phyloP scores from a whole-genome alignment of 2,797 vertebrate genomes.

The Natrix natrix region DNA sequence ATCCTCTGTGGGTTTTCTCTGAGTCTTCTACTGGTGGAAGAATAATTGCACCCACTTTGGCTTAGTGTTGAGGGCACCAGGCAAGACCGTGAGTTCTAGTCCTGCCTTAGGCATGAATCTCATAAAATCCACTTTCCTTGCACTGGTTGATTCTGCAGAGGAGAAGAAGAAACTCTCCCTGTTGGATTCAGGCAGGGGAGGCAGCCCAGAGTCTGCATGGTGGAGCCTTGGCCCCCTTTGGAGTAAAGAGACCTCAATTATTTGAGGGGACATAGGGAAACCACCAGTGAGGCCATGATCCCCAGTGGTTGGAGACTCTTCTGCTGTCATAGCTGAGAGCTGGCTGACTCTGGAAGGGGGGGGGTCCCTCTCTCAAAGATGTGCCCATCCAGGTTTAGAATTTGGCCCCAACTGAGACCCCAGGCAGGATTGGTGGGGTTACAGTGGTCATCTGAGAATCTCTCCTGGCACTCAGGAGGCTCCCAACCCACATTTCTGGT shows the following conservation, averaged over 20 bases:
- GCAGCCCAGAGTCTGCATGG: neutral
- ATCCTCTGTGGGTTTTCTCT: too few species aligned
- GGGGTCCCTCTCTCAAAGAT: too few species aligned
- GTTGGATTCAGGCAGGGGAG: neutral
- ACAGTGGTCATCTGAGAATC: too few species aligned
- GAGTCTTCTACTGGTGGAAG: too few species aligned
- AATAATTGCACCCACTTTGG: too few species aligned
- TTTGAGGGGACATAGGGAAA: neutral
- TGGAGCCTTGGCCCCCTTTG: neutral
- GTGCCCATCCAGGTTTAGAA: rapidly evolving
- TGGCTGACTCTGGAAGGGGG: too few species aligned
- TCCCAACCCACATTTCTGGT: too few species aligned
- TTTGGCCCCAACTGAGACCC: too few species aligned
- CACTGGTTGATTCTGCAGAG: neutral
- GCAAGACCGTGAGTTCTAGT: too few species aligned
- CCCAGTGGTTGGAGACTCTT: neutral
- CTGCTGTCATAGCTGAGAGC: neutral
- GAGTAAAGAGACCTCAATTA: neutral
- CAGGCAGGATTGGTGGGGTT: rapidly evolving
- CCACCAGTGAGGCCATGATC: neutral
- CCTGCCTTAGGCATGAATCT: too few species aligned
- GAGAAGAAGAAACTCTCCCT: neutral
- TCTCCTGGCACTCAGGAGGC: too few species aligned
- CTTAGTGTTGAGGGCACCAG: too few species aligned
- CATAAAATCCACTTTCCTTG: neutral